Conservation (phyloP, 2,888 invertebrate species). For the Caenorhabditis macrosperma region DNA sequence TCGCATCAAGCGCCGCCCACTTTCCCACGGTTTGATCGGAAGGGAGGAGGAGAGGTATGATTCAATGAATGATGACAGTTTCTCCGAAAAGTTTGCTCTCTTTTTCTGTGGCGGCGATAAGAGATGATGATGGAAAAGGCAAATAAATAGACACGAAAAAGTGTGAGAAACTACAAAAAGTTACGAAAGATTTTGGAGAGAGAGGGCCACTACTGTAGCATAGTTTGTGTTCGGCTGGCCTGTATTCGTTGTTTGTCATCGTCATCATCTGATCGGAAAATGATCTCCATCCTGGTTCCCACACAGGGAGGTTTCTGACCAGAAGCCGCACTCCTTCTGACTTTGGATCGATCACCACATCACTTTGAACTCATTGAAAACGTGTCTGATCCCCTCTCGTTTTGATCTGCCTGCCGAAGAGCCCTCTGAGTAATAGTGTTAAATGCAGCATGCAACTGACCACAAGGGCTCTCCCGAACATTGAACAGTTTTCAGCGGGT, state of each 20-base stretch:
- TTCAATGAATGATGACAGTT: conserved; percentile 49
- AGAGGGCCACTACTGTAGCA: background rate
- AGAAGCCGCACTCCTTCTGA: too few species aligned
- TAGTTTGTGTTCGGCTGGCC: background rate
- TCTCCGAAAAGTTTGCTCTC: conserved; percentile 13
- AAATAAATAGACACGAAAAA: conserved; percentile 38
- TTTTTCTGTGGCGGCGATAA: conserved; percentile 26
- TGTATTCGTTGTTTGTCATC: conserved; percentile 25
- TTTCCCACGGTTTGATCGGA: conserved; percentile 46
- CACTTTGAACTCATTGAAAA: conserved; percentile 29
- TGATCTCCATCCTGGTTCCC: too few species aligned
- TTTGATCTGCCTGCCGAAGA: background rate
- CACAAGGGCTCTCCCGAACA: conserved; percentile 20
- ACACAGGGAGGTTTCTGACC: too few species aligned
- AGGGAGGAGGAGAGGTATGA: conserved; percentile 21
- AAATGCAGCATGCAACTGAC: background rate
- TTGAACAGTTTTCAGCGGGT: conserved; percentile 38
- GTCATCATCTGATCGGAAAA: background rate
- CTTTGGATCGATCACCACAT: too few species aligned
- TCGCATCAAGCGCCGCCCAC: conserved; percentile 31
- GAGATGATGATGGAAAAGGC: conserved; percentile 23
- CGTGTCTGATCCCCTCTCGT: conserved; percentile 8
- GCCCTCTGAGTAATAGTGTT: background rate
- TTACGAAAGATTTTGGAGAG: conserved; percentile 35
- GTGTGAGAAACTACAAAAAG: conserved; percentile 26